Evolutionary conservation across 2,888 invertebrate species (phyloP), one percentile per base, ranked within the genome.

Genomic region (Dione vanillae): DNA sequence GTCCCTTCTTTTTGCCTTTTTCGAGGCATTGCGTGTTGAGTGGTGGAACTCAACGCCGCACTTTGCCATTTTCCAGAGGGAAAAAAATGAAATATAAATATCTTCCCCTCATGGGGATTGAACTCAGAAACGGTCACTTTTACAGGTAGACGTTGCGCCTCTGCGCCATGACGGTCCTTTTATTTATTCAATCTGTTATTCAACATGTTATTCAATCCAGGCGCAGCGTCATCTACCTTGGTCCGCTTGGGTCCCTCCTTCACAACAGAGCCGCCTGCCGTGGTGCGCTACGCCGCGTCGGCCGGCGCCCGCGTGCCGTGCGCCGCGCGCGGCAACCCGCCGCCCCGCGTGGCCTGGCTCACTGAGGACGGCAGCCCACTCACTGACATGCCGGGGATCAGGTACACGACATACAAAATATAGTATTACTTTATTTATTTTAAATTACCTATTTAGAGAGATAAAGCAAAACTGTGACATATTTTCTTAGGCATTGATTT

Each of bases 291-390:
- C 79, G 78, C 78, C 47, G 79, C 80, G 65, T 61, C 77, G 2
- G 75, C 74, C 1, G 89, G 88, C 20, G 80, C 79, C 66, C 79
- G 81, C 14, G 72, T 89, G 73, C 77, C 61, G 19, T 90, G 90
- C 79, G 78, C 73, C 5, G 89, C 90, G 61, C 74, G 77, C 8
- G 89, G 85, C 0, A 73, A 77, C 12, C 88, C 90, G 41, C 75
- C 83, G 65, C 89, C 89, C 6, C 64, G 71, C 11, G 20, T 86
- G 70, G 6, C 78, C 51, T 90, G 90, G 90, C 80, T 86, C 35
- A 75, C 72, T 8, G 84, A 81, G 45, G 87, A 86, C 78, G 82
- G 82, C 58, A 54, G 79, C 7, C 72, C 75, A 51, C 80, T 89
- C 11, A 69, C 56, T 0, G 85, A 87, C 72, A 65, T 73, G 12